Evolutionary conservation across 2,797 vertebrate species (phyloP).

Genomic region (Diglossa cyanea): DNA sequence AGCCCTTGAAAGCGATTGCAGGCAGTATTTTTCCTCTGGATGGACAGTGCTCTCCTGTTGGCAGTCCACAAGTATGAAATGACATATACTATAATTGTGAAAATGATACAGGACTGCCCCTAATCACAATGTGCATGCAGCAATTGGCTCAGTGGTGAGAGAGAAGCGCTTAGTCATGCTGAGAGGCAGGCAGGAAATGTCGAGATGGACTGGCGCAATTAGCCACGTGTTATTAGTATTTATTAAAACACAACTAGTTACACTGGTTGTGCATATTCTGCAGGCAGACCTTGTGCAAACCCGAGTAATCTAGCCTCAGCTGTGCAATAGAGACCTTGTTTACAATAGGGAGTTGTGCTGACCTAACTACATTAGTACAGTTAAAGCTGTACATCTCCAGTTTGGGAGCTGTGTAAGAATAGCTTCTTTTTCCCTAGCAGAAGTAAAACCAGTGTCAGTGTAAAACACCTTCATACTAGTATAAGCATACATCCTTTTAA

Average conservation of each 20-base stretch:
- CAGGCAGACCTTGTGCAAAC: slow-evolving; percentile 24
- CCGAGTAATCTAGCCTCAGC: neutral
- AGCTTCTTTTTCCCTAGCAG: neutral
- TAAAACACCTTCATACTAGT: neutral
- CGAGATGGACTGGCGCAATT: neutral
- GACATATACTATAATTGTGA: neutral
- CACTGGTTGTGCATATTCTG: slow-evolving; percentile 41
- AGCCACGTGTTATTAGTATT: slow-evolving; percentile 38
- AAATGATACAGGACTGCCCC: slow-evolving; percentile 22
- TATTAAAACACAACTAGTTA: slow-evolving; percentile 59
- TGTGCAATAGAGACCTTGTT: slow-evolving; percentile 2
- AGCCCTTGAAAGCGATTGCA: neutral
- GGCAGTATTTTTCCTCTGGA: neutral
- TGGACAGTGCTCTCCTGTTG: neutral
- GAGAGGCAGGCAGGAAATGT: slow-evolving; percentile 53
- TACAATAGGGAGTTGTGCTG: slow-evolving; percentile 13
- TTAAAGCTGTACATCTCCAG: neutral
- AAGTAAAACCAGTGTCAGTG: neutral
- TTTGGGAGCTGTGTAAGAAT: neutral
- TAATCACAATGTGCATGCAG: slow-evolving; percentile 30
- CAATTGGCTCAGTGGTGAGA: neutral
- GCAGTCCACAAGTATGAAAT: neutral
- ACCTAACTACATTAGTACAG: neutral
- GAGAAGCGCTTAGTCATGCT: slow-evolving; percentile 18
- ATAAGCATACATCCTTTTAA: neutral